Percentiles rank a stretch among this genome's conserved stretches.
phyloP scores from a whole-genome alignment of 2,888 invertebrate species.

The Copidosoma aretas region DNA sequence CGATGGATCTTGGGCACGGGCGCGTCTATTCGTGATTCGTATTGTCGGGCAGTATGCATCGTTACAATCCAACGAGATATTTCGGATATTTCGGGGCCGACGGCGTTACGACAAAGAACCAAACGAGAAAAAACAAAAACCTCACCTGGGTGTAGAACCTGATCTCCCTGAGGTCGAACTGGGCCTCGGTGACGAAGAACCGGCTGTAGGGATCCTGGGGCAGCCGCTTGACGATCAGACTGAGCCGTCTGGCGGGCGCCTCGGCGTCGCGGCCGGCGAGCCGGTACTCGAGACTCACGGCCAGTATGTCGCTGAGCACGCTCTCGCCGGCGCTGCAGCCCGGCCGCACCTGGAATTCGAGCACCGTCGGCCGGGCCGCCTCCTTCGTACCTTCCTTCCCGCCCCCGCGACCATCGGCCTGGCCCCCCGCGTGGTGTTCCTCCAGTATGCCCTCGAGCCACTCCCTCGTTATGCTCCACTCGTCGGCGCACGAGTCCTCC shows the following conservation, averaged over 20 bases:
- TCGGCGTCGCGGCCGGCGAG: slow-evolving; percentile 51
- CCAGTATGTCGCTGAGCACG: slow-evolving; percentile 78
- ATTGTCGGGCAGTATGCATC: too few relatives aligned
- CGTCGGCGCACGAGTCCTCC: slow-evolving; percentile 56
- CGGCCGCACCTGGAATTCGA: slow-evolving; percentile 66
- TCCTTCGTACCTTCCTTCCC: neutral
- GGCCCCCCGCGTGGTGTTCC: slow-evolving; percentile 60
- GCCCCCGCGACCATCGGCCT: too few relatives aligned
- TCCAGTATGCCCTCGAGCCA: slow-evolving; percentile 66
- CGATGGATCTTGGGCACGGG: too few relatives aligned
- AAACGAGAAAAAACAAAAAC: too few relatives aligned
- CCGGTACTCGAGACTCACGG: slow-evolving; percentile 75
- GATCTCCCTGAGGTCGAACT: slow-evolving; percentile 82
- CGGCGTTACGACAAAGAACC: too few relatives aligned
- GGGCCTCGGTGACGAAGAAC: slow-evolving; percentile 81
- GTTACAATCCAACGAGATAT: too few relatives aligned
- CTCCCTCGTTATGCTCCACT: slow-evolving; percentile 67
- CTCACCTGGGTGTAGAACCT: slow-evolving; percentile 79
- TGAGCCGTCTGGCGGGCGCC: slow-evolving; percentile 58
- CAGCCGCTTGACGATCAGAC: slow-evolving; percentile 76
- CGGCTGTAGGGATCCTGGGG: slow-evolving; percentile 82
- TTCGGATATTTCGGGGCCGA: too few relatives aligned
- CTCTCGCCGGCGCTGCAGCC: slow-evolving; percentile 74
- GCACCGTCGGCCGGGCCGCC: slow-evolving; percentile 58
- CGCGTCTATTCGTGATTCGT: too few relatives aligned